phyloP scores from a whole-genome alignment of 2,888 invertebrate genomes.

The Leptinotarsa haldemani region DNA sequence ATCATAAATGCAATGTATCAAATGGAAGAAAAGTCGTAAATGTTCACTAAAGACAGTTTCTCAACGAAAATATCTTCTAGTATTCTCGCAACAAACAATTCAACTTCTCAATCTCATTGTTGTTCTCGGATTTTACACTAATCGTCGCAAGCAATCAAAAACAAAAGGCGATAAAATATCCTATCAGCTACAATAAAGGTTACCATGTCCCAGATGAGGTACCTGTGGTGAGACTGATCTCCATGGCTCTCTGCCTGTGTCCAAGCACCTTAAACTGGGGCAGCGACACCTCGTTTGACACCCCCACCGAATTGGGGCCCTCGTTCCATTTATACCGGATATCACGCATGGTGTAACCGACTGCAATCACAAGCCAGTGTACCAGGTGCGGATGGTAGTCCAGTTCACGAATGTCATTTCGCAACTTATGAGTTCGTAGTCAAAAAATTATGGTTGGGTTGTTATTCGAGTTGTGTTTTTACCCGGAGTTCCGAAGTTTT shows the following conservation, averaged over 20 bases:
- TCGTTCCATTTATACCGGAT: constrained; percentile 98
- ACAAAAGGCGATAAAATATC: not conserved
- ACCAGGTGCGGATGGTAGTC: constrained; percentile 53
- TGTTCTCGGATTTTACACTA: not conserved
- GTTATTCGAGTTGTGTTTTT: too few relatives aligned
- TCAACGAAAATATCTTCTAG: not conserved
- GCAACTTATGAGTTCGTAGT: not conserved
- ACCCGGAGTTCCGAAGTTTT: too few relatives aligned
- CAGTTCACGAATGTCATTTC: not conserved
- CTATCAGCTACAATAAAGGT: constrained; percentile 38
- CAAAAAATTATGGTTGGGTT: too few relatives aligned
- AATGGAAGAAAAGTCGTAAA: too few relatives aligned
- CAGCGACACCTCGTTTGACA: constrained; percentile 94
- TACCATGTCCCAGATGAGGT: constrained; percentile 64
- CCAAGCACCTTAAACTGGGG: constrained; percentile 98
- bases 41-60: too few relatives aligned
- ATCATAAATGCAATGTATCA: too few relatives aligned
- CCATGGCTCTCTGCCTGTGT: constrained; percentile 94
- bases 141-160: not conserved
- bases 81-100: not conserved
- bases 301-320: constrained; percentile 94
- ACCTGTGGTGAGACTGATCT: constrained; percentile 97
- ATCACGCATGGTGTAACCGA: constrained; percentile 98
- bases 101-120: not conserved
- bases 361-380: constrained; percentile 73